Evolutionary conservation across 1,140 invertebrate species (phyloP), one percentile per base, ranked within the genome.

Genomic region (Bombyx mandarina): DNA sequence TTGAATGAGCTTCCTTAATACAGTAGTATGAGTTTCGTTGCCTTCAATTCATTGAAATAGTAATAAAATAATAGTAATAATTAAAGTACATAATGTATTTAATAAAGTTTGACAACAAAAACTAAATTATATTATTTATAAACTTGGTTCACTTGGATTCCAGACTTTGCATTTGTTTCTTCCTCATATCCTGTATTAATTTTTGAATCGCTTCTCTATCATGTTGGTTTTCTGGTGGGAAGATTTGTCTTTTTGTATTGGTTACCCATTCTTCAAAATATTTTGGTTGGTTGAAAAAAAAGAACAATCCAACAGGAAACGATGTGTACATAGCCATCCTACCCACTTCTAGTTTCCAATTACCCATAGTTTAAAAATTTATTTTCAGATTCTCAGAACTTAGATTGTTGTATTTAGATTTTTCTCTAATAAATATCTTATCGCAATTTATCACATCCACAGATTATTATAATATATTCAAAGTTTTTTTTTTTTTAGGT

Each of bases 291-390:
- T 97, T 97, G 71, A 96, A 97, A 61, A 92, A 91, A 79, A 97
- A 94, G 71, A 97, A 98, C 8, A 95, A 67, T 4, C 77, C 88
- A 5, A 97, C 95, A 0, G 96, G 96, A 81, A 97, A 97, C 1
- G 91, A 85, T 88, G 97, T 93, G 71, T 97, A 98, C 58, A 96
- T 71, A 35, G 90, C 91, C 94, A 98, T 96, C 88, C 91, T 93
- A 10, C 85, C 89, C 7, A 95, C 90, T 90, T 97, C 96, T 52
- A 96, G 78, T 73, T 92, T 89, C 95, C 95, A 96, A 57, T 89
- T 90, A 45, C 92, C 94, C 94, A 96, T 95, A 45, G 54, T 66
- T 3, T 22, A 12, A 45, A 54, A 44, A 44, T 52, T 42, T 42
- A 8, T n/a, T 9, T 54, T 43, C 6, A 45, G 26, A 3, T 35